Percentiles rank a stretch among this genome's conserved stretches.
Conservation (phyloP, 2,797 vertebrate species). For the Oceanodroma leucorhoa region DNA sequence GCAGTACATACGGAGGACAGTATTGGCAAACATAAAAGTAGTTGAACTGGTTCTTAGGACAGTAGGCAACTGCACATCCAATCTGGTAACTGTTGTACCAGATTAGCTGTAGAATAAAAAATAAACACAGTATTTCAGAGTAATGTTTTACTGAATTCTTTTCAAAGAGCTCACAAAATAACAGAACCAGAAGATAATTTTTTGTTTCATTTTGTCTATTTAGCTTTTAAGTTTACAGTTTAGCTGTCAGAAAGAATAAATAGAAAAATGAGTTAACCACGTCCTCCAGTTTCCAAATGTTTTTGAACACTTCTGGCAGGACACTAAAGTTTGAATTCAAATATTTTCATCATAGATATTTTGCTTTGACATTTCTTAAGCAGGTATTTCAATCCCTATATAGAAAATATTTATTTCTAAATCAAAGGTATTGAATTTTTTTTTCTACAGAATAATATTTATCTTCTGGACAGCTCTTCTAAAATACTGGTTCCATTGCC, state of each 20-base stretch:
- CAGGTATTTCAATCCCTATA: rapidly evolving
- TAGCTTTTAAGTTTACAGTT: neutral
- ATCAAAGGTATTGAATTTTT: neutral
- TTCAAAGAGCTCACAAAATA: neutral
- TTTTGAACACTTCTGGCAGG: neutral
- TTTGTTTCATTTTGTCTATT: neutral
- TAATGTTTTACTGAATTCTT: neutral
- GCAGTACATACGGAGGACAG: conserved; percentile 37
- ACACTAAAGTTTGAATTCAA: neutral
- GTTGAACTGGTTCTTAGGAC: neutral
- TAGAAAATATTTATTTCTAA: neutral
- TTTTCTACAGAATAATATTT: neutral
- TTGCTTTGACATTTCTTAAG: neutral
- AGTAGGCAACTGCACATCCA: conserved; percentile 62
- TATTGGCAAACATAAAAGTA: conserved; percentile 56
- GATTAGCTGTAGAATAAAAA: conserved; percentile 37
- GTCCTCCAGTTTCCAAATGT: neutral
- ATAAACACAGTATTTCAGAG: neutral
- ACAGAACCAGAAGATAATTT: neutral
- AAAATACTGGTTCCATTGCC: neutral
- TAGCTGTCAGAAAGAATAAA: neutral
- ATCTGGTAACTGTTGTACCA: conserved; percentile 55
- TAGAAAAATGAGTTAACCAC: neutral
- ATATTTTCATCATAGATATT: neutral
- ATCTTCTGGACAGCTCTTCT: neutral